These are phyloP conservation scores for Carlito syrichta DNA, from an alignment of 2,113 vertebrate genomes.

Conservation along the genomic window DNA sequence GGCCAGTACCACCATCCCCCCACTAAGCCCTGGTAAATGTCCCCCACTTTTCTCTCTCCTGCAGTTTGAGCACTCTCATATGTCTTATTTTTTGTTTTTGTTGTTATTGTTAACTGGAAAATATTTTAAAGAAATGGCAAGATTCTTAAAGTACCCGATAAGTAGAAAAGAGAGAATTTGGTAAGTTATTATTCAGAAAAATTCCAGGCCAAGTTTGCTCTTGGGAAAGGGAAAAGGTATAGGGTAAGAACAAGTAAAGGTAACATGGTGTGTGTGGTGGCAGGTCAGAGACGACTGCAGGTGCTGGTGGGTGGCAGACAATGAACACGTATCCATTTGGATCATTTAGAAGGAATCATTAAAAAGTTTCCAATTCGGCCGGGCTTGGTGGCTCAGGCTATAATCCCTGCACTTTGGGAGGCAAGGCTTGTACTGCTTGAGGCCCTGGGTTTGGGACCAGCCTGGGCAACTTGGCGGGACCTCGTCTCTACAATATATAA, in stretches of 20 bases:
- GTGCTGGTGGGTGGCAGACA: neutral
- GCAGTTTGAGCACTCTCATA: neutral
- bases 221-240: neutral
- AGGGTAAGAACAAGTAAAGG: neutral
- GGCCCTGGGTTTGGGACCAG: too few species aligned
- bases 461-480: too few species aligned
- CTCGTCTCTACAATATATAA: too few species aligned
- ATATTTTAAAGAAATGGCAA: slow-evolving; percentile 5
- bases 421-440: too few species aligned
- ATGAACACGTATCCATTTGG: neutral
- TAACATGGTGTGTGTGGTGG: neutral
- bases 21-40: neutral
- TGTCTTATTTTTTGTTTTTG: too few species aligned
- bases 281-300: neutral
- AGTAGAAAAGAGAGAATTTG: neutral
- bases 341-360: neutral
- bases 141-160: neutral
- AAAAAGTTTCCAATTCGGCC: neutral
- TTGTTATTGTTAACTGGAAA: neutral
- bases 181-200: neutral
- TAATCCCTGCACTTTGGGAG: too few species aligned
- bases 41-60: neutral
- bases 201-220: neutral
- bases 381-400: too few species aligned
- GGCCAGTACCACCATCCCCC: neutral